phyloP scores from a whole-genome alignment of 2,888 invertebrate species.

The Oconnorella tubifera region DNA sequence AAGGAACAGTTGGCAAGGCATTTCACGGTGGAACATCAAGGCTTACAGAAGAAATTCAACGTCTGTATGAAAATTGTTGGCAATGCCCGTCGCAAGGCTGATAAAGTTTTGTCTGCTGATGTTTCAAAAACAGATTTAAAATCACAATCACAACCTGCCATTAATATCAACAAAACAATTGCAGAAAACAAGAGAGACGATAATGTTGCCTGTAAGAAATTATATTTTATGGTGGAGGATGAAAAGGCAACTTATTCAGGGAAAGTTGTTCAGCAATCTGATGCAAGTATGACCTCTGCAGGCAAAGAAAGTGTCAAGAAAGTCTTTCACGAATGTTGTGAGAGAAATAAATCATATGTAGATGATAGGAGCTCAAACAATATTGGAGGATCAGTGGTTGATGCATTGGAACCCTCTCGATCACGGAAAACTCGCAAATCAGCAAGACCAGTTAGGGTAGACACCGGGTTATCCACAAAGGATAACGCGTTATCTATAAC shows the following conservation, averaged over 20 bases:
- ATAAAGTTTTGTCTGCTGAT: too few species aligned
- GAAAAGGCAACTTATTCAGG: neutral
- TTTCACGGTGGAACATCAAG: constrained; percentile 17
- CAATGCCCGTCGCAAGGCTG: constrained; percentile 17
- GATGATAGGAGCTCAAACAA: too few species aligned
- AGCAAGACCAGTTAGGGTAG: neutral
- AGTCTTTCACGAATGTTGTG: too few species aligned
- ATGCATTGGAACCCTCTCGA: too few species aligned
- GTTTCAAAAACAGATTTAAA: neutral
- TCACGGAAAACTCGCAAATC: neutral
- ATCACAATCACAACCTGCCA: neutral
- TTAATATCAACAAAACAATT: neutral
- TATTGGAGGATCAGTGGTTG: too few species aligned
- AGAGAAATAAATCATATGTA: too few species aligned
- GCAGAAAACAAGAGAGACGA: too few species aligned
- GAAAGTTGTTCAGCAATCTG: neutral
- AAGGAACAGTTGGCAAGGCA: constrained; percentile 24
- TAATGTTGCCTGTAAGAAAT: too few species aligned
- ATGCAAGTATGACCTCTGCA: neutral
- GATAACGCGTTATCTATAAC: too few species aligned
- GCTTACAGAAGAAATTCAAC: constrained; percentile 27
- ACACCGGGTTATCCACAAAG: neutral
- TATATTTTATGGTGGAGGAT: neutral
- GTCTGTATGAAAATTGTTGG: constrained; percentile 23
- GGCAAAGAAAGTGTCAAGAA: too few species aligned